Evolutionary conservation across 2,888 invertebrate species (phyloP).

Genomic region (Eristalinus sepulchralis): DNA sequence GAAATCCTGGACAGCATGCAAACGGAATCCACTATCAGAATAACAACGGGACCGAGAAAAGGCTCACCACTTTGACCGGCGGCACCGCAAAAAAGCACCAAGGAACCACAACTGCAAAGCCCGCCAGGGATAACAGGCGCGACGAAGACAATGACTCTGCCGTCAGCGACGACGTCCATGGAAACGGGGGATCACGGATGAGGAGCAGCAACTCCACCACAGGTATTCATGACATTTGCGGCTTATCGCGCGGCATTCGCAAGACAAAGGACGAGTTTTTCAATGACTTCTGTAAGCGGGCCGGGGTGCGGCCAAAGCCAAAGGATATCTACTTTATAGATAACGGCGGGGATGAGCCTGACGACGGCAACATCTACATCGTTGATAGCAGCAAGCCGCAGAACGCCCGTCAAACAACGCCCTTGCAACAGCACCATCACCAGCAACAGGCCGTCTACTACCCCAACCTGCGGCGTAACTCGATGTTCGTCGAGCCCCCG

Average conservation of each 20-base stretch:
- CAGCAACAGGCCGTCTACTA: conserved; percentile 49
- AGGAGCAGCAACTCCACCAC: conserved; percentile 42
- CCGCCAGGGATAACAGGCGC: conserved; percentile 33
- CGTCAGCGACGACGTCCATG: conserved; percentile 35
- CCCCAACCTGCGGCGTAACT: conserved; percentile 75
- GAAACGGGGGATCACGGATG: conserved; percentile 53
- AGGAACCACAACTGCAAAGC: conserved; percentile 52
- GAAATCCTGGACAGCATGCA: conserved; percentile 61
- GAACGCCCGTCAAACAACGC: conserved; percentile 33
- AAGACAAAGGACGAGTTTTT: conserved; percentile 80
- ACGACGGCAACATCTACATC: conserved; percentile 61
- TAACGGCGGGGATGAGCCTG: conserved; percentile 59
- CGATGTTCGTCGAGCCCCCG: conserved; percentile 76
- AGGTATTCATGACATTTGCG: conserved; percentile 75
- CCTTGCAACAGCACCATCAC: conserved; percentile 57
- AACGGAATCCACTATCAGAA: conserved; percentile 60
- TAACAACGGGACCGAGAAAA: conserved; percentile 50
- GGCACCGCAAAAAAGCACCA: conserved; percentile 53
- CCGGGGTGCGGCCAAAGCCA: conserved; percentile 78
- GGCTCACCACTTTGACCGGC: conserved; percentile 42
- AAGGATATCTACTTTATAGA: conserved; percentile 80
- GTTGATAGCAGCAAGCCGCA: conserved; percentile 57
- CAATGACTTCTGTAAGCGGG: conserved; percentile 79
- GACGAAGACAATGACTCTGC: conserved; percentile 39
- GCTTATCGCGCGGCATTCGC: conserved; percentile 77